phyloP scores from a whole-genome alignment of 2,113 vertebrate species.

The Actenoides hombroni region DNA sequence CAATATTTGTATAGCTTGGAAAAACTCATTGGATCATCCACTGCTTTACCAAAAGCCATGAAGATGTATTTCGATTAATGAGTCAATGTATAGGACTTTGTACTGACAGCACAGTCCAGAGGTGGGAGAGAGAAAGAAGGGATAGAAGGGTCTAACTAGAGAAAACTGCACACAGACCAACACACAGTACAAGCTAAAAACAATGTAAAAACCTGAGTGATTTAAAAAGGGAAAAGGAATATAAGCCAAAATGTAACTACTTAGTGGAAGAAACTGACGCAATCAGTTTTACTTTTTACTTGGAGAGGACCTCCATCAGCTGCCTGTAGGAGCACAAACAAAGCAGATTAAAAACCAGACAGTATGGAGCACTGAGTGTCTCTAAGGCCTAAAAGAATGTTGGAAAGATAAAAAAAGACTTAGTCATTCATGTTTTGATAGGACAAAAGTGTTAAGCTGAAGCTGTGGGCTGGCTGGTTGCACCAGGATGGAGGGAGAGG shows the following conservation, averaged over 20 bases:
- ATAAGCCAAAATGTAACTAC: neutral
- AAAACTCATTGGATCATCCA: neutral
- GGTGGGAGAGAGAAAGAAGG: neutral
- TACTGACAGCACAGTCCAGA: neutral
- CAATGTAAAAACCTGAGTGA: neutral
- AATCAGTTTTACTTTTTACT: neutral
- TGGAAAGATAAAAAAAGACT: neutral
- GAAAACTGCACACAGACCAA: neutral
- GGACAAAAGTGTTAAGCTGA: neutral
- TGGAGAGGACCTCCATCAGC: neutral
- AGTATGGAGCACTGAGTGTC: neutral
- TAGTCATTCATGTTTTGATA: neutral
- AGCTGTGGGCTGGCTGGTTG: neutral
- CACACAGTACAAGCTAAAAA: neutral
- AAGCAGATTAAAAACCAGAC: neutral
- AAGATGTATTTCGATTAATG: neutral
- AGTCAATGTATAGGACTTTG: neutral
- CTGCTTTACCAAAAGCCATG: neutral
- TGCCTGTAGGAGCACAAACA: neutral
- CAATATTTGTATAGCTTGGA: neutral
- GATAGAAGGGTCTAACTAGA: neutral
- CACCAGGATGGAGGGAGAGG: fast-evolving
- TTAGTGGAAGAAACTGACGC: neutral
- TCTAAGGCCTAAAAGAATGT: neutral
- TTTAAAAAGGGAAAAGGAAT: neutral